Evolutionary conservation across 2,888 invertebrate genomes (phyloP).

Genomic region (Rhingia rostrata): DNA sequence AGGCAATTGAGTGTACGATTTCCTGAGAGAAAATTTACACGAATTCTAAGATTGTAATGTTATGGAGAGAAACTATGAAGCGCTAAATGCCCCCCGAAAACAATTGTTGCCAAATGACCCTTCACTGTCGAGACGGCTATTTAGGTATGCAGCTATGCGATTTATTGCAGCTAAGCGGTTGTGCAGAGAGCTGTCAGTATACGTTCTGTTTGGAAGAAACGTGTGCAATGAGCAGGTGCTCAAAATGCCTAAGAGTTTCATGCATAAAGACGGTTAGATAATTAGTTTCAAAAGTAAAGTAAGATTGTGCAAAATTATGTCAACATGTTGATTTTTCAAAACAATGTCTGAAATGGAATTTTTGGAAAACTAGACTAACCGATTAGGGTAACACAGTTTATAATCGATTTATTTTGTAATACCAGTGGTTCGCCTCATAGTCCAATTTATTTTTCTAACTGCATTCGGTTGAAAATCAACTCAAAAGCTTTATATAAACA

Average conservation of each 20-base stretch:
- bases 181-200: constrained; percentile 42
- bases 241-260: background rate
- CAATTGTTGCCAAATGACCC: constrained; percentile 58
- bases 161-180: constrained; percentile 32
- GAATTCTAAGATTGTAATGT: constrained; percentile 28
- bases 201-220: constrained; percentile 4
- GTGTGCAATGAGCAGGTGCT: background rate
- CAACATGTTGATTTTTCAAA: too few species aligned
- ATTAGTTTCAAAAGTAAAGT: too few species aligned
- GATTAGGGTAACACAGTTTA: too few species aligned
- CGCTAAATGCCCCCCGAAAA: constrained; percentile 36
- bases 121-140: constrained; percentile 34
- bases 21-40: constrained; percentile 25
- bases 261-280: background rate
- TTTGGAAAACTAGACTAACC: too few species aligned
- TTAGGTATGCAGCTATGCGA: constrained; percentile 19
- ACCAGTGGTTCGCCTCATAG: too few species aligned
- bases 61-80: background rate
- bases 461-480: background rate
- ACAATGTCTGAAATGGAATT: too few species aligned
- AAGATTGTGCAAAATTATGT: too few species aligned
- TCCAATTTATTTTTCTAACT: background rate
- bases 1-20: constrained; percentile 23
- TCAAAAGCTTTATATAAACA: background rate
- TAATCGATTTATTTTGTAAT: too few species aligned